Conservation (phyloP, 1,140 invertebrate species). For the Euwallacea similis region DNA sequence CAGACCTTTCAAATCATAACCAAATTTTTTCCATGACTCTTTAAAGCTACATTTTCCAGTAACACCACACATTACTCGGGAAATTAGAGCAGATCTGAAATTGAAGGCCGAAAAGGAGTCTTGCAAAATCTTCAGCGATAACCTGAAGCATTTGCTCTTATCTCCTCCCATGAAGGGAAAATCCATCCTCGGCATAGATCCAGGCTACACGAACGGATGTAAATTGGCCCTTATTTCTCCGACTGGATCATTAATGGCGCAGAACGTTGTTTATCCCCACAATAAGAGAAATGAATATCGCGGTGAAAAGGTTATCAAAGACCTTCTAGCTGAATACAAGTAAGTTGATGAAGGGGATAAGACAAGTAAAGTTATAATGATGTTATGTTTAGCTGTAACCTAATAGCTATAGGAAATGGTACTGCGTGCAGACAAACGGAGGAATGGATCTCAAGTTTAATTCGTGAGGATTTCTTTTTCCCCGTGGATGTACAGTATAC, state of each 20-base stretch:
- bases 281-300: conserved; percentile 41
- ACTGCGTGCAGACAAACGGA: conserved; percentile 87
- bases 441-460: conserved; percentile 68
- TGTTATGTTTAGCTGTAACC: conserved; percentile 59
- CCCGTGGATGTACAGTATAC: conserved; percentile 68
- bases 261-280: conserved; percentile 70
- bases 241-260: conserved; percentile 70
- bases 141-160: conserved; percentile 80
- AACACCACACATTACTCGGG: conserved; percentile 65
- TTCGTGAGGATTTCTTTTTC: conserved; percentile 59
- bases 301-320: conserved; percentile 38
- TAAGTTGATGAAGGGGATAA: conserved; percentile 16
- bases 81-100: conserved; percentile 73
- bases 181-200: conserved; percentile 82
- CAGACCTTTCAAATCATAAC: background rate
- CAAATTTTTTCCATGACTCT: too few species aligned
- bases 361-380: background rate
- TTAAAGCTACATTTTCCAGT: conserved; percentile 52
- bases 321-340: conserved; percentile 44
- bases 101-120: conserved; percentile 77
- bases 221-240: conserved; percentile 76
- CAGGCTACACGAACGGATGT: conserved; percentile 83
- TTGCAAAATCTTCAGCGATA: conserved; percentile 80
- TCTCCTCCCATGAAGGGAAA: conserved; percentile 78
- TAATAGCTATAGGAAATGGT: conserved; percentile 86